phyloP scores from a whole-genome alignment of 2,888 invertebrate species.

The Drosophila atroscutellata region DNA sequence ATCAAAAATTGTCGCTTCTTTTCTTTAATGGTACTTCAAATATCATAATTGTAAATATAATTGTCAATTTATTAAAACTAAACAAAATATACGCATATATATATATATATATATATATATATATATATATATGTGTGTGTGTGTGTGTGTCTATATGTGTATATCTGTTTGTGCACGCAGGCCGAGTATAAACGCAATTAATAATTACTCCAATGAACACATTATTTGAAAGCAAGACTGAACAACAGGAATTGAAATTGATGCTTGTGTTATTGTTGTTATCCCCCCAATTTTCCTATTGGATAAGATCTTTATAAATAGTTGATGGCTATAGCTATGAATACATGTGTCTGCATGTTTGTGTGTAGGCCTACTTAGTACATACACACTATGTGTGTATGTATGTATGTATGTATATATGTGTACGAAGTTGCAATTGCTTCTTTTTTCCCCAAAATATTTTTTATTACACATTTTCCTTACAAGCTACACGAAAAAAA shows the following conservation, averaged over 20 bases:
- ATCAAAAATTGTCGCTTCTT: slow-evolving; percentile 13
- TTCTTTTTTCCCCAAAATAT: background rate
- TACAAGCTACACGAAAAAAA: slow-evolving; percentile 18
- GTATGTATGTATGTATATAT: slow-evolving; percentile 1
- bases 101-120: slow-evolving; percentile 1
- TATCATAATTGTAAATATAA: slow-evolving; percentile 34
- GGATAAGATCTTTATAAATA: slow-evolving; percentile 48
- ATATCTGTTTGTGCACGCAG: background rate
- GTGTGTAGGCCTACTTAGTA: slow-evolving; percentile 26
- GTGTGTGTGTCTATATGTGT: background rate
- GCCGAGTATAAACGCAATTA: slow-evolving; percentile 18
- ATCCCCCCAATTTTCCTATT: background rate
- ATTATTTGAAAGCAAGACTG: background rate
- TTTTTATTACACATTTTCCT: slow-evolving; percentile 1
- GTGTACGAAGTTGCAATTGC: background rate
- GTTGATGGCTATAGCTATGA: slow-evolving; percentile 41
- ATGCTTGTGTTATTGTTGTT: slow-evolving; percentile 17
- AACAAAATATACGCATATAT: slow-evolving; percentile 6
- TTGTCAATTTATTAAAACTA: slow-evolving; percentile 40
- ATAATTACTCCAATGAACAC: slow-evolving; percentile 15
- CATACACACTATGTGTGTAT: slow-evolving; percentile 2
- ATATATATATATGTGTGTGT: background rate
- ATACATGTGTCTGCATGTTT: slow-evolving; percentile 18
- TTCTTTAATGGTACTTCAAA: slow-evolving; percentile 50
- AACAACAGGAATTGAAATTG: slow-evolving; percentile 19